These are phyloP conservation scores for Gallinago undulata DNA, from an alignment of 2,113 vertebrate genomes.

Conservation along the genomic window DNA sequence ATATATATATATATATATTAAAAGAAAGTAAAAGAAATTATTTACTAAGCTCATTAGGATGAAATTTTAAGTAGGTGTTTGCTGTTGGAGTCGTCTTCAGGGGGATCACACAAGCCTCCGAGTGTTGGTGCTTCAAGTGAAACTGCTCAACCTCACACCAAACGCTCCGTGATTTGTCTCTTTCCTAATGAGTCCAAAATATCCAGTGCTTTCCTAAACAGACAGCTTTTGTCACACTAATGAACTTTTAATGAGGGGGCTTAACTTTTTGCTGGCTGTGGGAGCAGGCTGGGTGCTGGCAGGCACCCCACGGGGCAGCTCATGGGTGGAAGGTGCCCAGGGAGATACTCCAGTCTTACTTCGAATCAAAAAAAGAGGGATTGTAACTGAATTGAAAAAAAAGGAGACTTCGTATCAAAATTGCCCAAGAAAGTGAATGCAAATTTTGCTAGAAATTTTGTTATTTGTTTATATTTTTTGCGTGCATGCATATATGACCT, in stretches of 20 bases:
- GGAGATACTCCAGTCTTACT: constrained; percentile 44
- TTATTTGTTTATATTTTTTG: neutral
- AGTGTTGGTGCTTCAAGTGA: constrained; percentile 28
- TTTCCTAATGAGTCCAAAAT: constrained; percentile 84
- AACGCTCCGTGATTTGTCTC: constrained; percentile 67
- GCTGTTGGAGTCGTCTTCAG: constrained; percentile 11
- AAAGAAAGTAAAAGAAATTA: neutral
- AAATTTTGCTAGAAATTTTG: neutral
- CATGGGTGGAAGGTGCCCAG: constrained; percentile 38
- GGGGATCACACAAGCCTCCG: constrained; percentile 31
- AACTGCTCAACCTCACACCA: neutral
- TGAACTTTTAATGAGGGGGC: constrained; percentile 88
- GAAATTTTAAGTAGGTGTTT: neutral
- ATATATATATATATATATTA: too few species aligned
- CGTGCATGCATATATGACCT: too few species aligned
- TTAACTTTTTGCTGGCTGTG: constrained; percentile 78
- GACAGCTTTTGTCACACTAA: constrained; percentile 85
- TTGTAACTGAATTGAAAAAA: constrained; percentile 34
- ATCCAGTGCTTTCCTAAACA: constrained; percentile 82
- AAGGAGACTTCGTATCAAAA: neutral
- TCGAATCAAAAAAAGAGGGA: constrained; percentile 11
- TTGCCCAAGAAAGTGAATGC: neutral
- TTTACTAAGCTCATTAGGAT: constrained; percentile 11
- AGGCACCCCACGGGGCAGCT: neutral
- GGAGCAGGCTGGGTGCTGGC: neutral